Evolutionary conservation across 2,888 invertebrate species (phyloP).

Genomic region (Petrolisthes manimaculis): DNA sequence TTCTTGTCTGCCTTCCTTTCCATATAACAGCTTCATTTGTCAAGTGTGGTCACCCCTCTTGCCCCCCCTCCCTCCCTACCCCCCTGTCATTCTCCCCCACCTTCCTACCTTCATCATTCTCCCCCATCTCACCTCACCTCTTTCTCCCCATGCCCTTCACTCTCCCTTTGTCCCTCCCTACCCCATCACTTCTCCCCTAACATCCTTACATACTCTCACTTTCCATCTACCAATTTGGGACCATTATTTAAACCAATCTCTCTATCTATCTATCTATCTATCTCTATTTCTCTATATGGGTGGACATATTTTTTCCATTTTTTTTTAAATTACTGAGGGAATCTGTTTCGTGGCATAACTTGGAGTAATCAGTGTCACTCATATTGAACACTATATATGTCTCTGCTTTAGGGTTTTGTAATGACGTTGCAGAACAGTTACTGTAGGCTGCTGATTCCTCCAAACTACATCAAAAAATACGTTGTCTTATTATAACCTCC

Average conservation of each 20-base stretch:
- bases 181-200: background rate
- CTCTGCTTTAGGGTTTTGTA: too few species aligned
- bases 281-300: too few species aligned
- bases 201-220: background rate
- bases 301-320: too few species aligned
- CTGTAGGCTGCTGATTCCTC: too few species aligned
- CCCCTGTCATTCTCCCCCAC: background rate
- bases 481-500: too few species aligned
- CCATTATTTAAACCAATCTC: background rate
- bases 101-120: background rate
- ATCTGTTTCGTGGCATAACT: too few species aligned
- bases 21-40: slow-evolving; percentile 1
- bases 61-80: background rate
- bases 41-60: background rate
- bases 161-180: background rate
- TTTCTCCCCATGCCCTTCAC: background rate
- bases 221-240: background rate
- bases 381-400: too few species aligned
- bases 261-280: too few species aligned
- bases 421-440: too few species aligned
- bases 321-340: too few species aligned
- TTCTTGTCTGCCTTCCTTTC: background rate
- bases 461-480: too few species aligned
- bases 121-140: background rate
- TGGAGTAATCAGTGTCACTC: too few species aligned